Evolutionary conservation across 2,113 vertebrate genomes (phyloP), one percentile per base, ranked within the genome.

Genomic region (Phrynosoma platyrhinos): DNA sequence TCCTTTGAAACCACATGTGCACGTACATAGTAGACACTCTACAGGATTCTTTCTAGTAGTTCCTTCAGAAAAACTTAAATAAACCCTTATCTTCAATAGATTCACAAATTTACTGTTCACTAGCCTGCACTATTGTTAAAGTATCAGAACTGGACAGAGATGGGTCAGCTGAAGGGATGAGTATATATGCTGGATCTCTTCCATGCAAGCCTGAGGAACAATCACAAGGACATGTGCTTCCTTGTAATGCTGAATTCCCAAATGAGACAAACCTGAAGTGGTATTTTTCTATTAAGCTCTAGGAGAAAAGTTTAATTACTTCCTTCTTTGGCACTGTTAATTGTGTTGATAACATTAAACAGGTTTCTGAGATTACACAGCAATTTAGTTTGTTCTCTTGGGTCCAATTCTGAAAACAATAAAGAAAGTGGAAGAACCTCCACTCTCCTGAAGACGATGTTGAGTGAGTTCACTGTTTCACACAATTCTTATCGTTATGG

Each of bases 321-420:
- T 89, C 53, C 8, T 79, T 68, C 69, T 91, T 62, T 64, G 0
- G 0, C 6, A 16, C 62, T 25, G 47, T 72, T 88, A 58, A 32
- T 9, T 88, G n/a, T 14, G 20, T 89, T 85, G 74, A 71, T 0
- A 91, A 77, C 68, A 88, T 47, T 79, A 82, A 87, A 85, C 36
- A 80, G 69, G 27, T 74, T 84, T 89, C 78, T 72, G n/a, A 83
- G n/a, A 69, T 55, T 76, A 86, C 42, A 77, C 0, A 74, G 42
- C 3, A 27, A 71, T 87, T 76, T 72, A 69, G 0, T 0, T 74
- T 82, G 9, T 55, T 62, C 52, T 90, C 85, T 88, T 58, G 82
- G 62, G 85, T 86, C 91, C 80, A 88, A 75, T 90, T 89, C 8
- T 72, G 36, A 69, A 77, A 89, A 58, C 79, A 88, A 68, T 13